Conservation (phyloP, 2,888 invertebrate genomes). For the Lymantria dispar region DNA sequence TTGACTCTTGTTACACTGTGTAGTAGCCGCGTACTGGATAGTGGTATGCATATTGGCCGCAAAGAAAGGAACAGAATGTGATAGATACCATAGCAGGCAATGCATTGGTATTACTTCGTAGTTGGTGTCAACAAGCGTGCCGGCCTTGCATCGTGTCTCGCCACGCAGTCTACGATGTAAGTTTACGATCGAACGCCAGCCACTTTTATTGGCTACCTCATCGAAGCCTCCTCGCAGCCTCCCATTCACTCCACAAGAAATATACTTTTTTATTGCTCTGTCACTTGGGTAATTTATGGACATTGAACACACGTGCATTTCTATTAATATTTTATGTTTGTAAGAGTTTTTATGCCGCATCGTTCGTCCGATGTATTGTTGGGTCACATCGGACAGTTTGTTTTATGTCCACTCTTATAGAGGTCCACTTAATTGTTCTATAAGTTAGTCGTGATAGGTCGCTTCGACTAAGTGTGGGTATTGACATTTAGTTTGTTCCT, state of each 20-base stretch:
- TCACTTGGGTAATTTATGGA: constrained; percentile 81
- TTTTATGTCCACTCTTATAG: constrained; percentile 60
- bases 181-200: constrained; percentile 75
- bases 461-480: constrained; percentile 18
- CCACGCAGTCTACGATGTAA: constrained; percentile 79
- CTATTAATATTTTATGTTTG: constrained; percentile 82
- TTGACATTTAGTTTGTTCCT: constrained; percentile 38
- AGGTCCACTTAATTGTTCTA: constrained; percentile 61
- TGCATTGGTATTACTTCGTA: constrained; percentile 16
- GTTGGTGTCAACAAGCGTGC: constrained; percentile 35
- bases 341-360: constrained; percentile 68
- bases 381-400: constrained; percentile 56
- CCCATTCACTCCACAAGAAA: constrained; percentile 80
- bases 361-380: constrained; percentile 62
- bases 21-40: too few species aligned
- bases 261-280: constrained; percentile 81
- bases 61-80: neutral
- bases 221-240: constrained; percentile 75
- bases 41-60: too few species aligned
- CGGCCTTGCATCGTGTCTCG: constrained; percentile 61
- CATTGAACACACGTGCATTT: constrained; percentile 82
- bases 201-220: constrained; percentile 81
- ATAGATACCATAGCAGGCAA: constrained; percentile 7
- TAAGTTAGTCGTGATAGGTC: constrained; percentile 52
- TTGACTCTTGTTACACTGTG: too few species aligned